Conservation (phyloP, 2,888 invertebrate species). For the Tryphoninae sp. region DNA sequence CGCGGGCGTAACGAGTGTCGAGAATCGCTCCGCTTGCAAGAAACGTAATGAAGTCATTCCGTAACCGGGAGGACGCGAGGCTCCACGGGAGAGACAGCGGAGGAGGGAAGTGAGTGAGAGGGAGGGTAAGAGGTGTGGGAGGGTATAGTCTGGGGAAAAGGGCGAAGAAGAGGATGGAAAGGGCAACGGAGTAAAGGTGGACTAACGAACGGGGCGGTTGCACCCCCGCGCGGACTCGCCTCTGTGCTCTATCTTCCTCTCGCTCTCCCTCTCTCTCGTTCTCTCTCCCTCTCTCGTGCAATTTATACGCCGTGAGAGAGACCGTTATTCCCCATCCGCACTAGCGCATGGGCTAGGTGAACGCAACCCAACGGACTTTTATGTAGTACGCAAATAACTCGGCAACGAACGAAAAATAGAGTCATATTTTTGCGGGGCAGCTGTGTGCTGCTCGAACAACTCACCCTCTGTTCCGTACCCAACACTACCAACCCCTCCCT, state of each 20-base stretch:
- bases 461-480: neutral
- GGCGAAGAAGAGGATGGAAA: constrained; percentile 29
- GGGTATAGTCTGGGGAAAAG: constrained; percentile 21
- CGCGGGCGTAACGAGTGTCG: constrained; percentile 49
- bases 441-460: constrained; percentile 65
- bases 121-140: neutral
- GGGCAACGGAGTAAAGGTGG: constrained; percentile 53
- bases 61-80: constrained; percentile 53
- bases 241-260: too few species aligned
- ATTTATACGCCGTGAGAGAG: constrained; percentile 50
- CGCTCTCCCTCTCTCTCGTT: neutral
- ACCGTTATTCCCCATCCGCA: constrained; percentile 46
- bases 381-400: constrained; percentile 72
- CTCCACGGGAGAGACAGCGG: constrained; percentile 36
- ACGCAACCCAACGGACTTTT: constrained; percentile 61
- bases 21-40: constrained; percentile 55
- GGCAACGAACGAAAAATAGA: constrained; percentile 73
- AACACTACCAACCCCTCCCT: neutral
- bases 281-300: constrained; percentile 32
- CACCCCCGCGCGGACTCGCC: constrained; percentile 28
- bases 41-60: constrained; percentile 62
- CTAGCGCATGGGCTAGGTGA: constrained; percentile 25
- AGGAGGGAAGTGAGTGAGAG: constrained; percentile 38
- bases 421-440: constrained; percentile 74
- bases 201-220: constrained; percentile 53